Evolutionary conservation across 2,888 invertebrate species (phyloP).

Genomic region (Aethes cnicana): DNA sequence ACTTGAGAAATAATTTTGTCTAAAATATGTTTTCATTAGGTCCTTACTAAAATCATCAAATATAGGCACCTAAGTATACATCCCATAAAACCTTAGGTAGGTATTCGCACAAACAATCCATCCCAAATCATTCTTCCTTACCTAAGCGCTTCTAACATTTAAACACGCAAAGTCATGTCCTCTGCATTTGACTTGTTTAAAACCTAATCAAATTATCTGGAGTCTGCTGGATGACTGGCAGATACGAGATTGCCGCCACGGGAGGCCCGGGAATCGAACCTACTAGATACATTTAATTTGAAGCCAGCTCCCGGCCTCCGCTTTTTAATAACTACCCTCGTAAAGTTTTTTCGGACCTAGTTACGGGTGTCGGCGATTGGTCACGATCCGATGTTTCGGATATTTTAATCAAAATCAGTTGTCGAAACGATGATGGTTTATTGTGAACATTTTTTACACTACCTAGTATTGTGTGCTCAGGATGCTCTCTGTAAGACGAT

Average conservation of each 20-base stretch:
- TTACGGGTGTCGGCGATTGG: slow-evolving; percentile 54
- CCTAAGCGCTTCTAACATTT: no score
- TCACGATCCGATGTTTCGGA: slow-evolving; percentile 37
- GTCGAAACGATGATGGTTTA: slow-evolving; percentile 7
- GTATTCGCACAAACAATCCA: no score
- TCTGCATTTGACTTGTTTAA: slow-evolving; percentile 11
- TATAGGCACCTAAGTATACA: no score
- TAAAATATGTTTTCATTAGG: no score
- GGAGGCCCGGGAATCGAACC: slow-evolving; percentile 19
- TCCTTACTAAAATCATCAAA: no score
- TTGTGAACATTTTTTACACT: no score
- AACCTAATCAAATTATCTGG: slow-evolving; percentile 28
- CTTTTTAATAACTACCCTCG: slow-evolving; percentile 63
- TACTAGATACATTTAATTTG: slow-evolving; percentile 73
- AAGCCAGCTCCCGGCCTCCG: slow-evolving; percentile 63
- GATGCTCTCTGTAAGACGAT: no score
- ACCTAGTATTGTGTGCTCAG: no score
- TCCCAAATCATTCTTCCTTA: no score
- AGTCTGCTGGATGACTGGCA: slow-evolving; percentile 29
- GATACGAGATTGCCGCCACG: slow-evolving; percentile 22
- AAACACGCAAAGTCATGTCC: slow-evolving; percentile 21
- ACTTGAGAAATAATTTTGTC: no score
- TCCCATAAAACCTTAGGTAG: neutral
- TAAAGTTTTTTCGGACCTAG: slow-evolving; percentile 57
- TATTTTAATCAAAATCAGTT: slow-evolving; percentile 29